Percentiles rank a stretch among this genome's conserved stretches.
Conservation (phyloP, 1,140 invertebrate genomes). For the Bilobella aurantiaca region DNA sequence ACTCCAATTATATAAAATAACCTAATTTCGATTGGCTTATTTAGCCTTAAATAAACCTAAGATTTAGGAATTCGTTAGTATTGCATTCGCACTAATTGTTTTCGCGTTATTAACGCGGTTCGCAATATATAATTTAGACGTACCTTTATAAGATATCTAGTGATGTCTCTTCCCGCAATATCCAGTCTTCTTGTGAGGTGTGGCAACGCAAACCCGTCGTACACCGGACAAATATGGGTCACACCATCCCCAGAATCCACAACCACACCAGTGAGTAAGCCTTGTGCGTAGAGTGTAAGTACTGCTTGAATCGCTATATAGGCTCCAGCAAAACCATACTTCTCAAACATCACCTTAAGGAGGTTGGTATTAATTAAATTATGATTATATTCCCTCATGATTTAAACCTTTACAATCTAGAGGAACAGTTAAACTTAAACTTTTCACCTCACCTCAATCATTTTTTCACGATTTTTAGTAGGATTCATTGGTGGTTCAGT, state of each 20-base stretch:
- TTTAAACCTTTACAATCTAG: no score
- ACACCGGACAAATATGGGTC: constrained; percentile 98
- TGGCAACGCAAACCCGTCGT: constrained; percentile 90
- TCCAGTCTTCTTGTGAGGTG: constrained; percentile 90
- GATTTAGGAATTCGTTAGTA: no score
- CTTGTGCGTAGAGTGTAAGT: constrained; percentile 95
- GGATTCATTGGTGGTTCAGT: constrained; percentile 99
- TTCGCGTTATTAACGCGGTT: no score
- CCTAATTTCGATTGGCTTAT: no score
- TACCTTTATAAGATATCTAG: constrained; percentile 95
- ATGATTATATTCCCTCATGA: background rate
- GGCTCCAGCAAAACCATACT: constrained; percentile 88
- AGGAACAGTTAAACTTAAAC: no score
- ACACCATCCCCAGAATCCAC: constrained; percentile 98
- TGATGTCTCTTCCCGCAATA: constrained; percentile 96
- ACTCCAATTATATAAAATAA: no score
- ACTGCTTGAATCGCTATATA: constrained; percentile 98
- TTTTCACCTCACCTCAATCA: constrained; percentile 75
- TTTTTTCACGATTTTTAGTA: constrained; percentile 92
- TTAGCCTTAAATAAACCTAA: no score
- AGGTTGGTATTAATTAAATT: constrained; percentile 16
- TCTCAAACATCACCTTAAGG: constrained; percentile 94
- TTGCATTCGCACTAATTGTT: no score
- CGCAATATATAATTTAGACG: no score
- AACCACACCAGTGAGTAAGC: constrained; percentile 92